Evolutionary conservation across 1,140 invertebrate genomes (phyloP), one percentile per base, ranked within the genome.

Genomic region (Brachionus paranguensis): DNA sequence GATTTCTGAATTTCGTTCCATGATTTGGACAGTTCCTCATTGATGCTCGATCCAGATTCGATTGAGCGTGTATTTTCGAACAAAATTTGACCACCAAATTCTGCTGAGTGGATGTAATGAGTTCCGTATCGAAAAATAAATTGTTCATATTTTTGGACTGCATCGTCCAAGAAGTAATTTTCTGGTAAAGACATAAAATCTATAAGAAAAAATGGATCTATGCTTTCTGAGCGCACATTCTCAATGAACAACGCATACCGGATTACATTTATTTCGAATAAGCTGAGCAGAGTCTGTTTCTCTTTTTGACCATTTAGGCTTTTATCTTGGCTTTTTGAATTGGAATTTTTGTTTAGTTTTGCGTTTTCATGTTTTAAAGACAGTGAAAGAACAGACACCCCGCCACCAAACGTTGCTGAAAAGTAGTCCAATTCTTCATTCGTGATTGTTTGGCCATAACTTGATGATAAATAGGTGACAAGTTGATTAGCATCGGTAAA

Each of bases 191-290:
- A 64, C 78, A 81, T 81, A 47, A 81, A 81, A 81, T 81, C 78
- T 27, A 81, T 64, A 4, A 81, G n/a, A 81, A 81, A 81, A 47
- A 81, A 81, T 64, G 78, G 78, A 47, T 81, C 78, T 10, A 81
- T 41, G 41, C 60, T 45, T 37, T 81, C 53, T 12, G 78, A 64
- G 24, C 53, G 78, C 10, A 81, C 64, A 41, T 81, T 68, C 14
- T 81, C 78, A 64, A 68, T 68, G 20, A 81, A 68, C 8, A 81
- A 27, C 33, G 53, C 78, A 37, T 81, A 81, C 6, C 78, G 29
- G n/a, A 81, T 81, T n/a, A 81, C 53, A 64, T 81, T 81, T 17
- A 81, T 81, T 68, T 81, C 78, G 14, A 81, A 81, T n/a, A 81
- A 3, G 12, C 33, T 64, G 7, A 81, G 20, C 3, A 81, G 41